Evolutionary conservation across 1,140 invertebrate genomes (phyloP).

Genomic region (Aphelenchoides besseyi): DNA sequence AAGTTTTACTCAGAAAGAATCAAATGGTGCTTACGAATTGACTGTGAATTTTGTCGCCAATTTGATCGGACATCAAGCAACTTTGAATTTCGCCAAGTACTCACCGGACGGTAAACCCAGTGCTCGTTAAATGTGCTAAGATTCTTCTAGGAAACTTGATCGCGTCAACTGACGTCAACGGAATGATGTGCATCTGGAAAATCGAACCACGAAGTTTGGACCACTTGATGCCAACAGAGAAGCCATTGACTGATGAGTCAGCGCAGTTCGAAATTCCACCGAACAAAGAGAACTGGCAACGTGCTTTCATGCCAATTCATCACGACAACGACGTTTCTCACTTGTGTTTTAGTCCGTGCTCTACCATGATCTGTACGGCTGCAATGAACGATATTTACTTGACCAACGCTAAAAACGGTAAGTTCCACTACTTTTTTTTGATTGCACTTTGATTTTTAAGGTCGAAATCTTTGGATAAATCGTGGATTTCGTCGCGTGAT

Average conservation of each 20-base stretch:
- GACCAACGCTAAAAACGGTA: slow-evolving; percentile 36
- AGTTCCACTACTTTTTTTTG: background rate
- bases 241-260: slow-evolving; percentile 1
- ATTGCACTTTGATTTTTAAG: background rate
- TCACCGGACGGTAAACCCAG: slow-evolving; percentile 42
- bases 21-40: slow-evolving; percentile 21
- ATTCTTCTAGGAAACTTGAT: slow-evolving; percentile 42
- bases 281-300: slow-evolving; percentile 49
- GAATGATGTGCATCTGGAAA: slow-evolving; percentile 41
- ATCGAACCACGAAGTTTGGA: slow-evolving; percentile 25
- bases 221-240: slow-evolving; percentile 14
- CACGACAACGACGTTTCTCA: slow-evolving; percentile 42
- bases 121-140: background rate
- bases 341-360: slow-evolving; percentile 32
- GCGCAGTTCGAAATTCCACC: slow-evolving; percentile 40
- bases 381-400: slow-evolving; percentile 38
- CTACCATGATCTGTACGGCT: slow-evolving; percentile 33
- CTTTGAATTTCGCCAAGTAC: slow-evolving; percentile 38
- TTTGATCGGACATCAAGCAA: slow-evolving; percentile 33
- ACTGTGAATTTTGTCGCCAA: slow-evolving; percentile 45
- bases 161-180: slow-evolving; percentile 43
- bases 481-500: slow-evolving; percentile 31
- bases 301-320: slow-evolving; percentile 40
- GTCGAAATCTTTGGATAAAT: background rate
- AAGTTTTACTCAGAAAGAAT: slow-evolving; percentile 17